A percentile compares a stretch with the other conserved stretches of the same genome.
phyloP scores from a whole-genome alignment of 2,113 vertebrate species.

The Melanostigma gelatinosum region DNA sequence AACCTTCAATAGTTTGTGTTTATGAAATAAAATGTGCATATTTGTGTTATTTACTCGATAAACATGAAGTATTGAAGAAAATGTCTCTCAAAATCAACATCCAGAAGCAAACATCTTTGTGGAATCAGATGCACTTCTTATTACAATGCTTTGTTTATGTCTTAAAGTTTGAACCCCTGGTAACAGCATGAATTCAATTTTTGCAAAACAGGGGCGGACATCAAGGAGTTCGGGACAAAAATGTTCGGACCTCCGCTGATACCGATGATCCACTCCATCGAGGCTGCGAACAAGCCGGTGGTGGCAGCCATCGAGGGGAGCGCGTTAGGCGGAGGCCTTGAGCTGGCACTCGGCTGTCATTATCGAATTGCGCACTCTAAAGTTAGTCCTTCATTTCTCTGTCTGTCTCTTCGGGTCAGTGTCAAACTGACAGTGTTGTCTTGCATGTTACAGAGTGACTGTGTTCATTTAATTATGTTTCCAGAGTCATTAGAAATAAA shows the following conservation, averaged over 20 bases:
- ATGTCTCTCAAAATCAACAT: background rate
- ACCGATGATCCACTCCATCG: constrained; percentile 83
- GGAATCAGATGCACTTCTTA: background rate
- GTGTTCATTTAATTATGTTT: background rate
- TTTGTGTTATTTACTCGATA: background rate
- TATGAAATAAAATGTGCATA: background rate
- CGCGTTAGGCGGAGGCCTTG: constrained; percentile 92
- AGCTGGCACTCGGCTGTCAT: constrained; percentile 92
- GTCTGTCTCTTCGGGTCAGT: background rate
- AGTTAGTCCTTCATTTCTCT: constrained; percentile 78
- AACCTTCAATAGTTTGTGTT: background rate
- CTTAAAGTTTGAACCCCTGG: background rate
- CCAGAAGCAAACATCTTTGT: background rate
- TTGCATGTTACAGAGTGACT: background rate
- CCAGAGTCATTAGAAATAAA: background rate
- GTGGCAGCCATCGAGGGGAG: constrained; percentile 92
- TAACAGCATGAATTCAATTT: background rate
- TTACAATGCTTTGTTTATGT: background rate
- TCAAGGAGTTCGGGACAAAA: constrained; percentile 76
- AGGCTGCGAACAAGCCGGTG: constrained; percentile 86
- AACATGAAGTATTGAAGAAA: background rate
- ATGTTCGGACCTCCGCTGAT: constrained; percentile 50
- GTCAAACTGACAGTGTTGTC: constrained; percentile 20
- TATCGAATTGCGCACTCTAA: constrained; percentile 89
- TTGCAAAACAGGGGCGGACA: constrained; percentile 87